Evolutionary conservation across 2,888 invertebrate species (phyloP), one percentile per base, ranked within the genome.

Genomic region (Spatulosminthurus flaviceps): DNA sequence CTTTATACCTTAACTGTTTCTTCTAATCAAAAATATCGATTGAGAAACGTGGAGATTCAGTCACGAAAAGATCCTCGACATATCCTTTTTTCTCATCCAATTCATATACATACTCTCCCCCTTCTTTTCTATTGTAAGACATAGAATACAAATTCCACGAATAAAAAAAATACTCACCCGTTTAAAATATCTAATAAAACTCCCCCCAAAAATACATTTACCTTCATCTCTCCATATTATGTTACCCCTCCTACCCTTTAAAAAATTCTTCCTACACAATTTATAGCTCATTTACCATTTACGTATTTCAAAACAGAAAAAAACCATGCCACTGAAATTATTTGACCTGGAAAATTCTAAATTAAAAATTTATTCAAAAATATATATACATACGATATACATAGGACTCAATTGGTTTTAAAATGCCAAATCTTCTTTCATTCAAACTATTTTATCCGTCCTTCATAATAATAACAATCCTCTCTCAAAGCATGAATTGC

Each of bases 1-100:
- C 69, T 34, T 69, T 69, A n/a, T n/a, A 34, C 34, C 69, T 19
- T 69, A 69, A 69, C 69, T 69, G 69, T 69, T 69, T 69, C 69
- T 69, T 69, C 5, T 69, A 29, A 51, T 51, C 51, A 51, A 51
- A 51, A 51, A 51, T 51, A 51, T 51, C 51, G 5, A 51, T 51
- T 51, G 51, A 51, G n/a, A 51, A 51, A 51, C 51, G 51, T 51
- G 51, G 51, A 51, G 51, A 51, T 16, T 19, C 7, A 51, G 51
- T 51, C 51, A 51, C 51, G 51, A 51, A n/a, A n/a, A n/a, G 19
- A 51, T 51, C 51, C 51, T 51, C 51, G 51, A 19, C 51, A 51
- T 5, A 51, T 51, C 51, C 51, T 13, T 51, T 51, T n/a, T 51
- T 51, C 9, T 51, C 5, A 51, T 51, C 51, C n/a, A 51, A 51